Evolutionary conservation across 2,888 invertebrate genomes (phyloP).

Genomic region (Sinopyrophorus schimmeli): DNA sequence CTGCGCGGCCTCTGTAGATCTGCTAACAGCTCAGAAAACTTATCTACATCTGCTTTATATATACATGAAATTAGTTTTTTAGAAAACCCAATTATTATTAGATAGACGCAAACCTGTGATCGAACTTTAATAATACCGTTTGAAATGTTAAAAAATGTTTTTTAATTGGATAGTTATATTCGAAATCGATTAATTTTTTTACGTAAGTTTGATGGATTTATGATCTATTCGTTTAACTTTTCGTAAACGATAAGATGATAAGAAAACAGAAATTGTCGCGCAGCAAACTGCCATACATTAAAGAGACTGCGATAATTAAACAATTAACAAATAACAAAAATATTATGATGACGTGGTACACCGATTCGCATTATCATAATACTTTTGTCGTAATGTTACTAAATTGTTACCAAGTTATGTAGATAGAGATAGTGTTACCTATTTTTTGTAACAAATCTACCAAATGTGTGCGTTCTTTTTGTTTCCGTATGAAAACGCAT

Average conservation of each 20-base stretch:
- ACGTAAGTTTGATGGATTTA: conserved; percentile 16
- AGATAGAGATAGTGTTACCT: conserved; percentile 53
- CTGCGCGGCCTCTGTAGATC: conserved; percentile 48
- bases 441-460: conserved; percentile 52
- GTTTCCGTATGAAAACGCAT: conserved; percentile 40
- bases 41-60: conserved; percentile 30
- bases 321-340: conserved; percentile 56
- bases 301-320: conserved; percentile 58
- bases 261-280: conserved; percentile 36
- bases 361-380: conserved; percentile 49
- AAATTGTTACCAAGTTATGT: conserved; percentile 53
- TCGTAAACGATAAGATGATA: conserved; percentile 21
- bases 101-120: conserved; percentile 31
- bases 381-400: conserved; percentile 52
- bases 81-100: conserved; percentile 25
- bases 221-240: conserved; percentile 21
- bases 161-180: conserved; percentile 6
- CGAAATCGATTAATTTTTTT: conserved; percentile 11
- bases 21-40: conserved; percentile 35
- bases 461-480: conserved; percentile 33
- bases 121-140: conserved; percentile 15
- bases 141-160: conserved; percentile 8
- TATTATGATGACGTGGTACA: conserved; percentile 52
- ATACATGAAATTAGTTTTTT: conserved; percentile 23
- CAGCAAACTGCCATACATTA: conserved; percentile 44